Conservation (phyloP, 2,113 vertebrate species). For the Ifrita kowaldi region DNA sequence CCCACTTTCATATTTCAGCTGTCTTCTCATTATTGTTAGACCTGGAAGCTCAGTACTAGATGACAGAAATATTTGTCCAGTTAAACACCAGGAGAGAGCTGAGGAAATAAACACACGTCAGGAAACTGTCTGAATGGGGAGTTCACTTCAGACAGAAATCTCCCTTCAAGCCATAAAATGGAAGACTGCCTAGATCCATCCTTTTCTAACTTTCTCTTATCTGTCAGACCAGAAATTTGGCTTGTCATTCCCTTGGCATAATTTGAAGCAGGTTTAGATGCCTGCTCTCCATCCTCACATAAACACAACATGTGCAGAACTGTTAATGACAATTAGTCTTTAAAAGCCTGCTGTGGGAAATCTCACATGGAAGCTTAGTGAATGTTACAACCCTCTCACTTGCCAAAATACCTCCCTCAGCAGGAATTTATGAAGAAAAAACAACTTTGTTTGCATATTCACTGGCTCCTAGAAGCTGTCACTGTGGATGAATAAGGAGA, state of each 20-base stretch:
- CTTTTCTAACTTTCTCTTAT: not conserved
- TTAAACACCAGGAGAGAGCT: not conserved
- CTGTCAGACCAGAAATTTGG: not conserved
- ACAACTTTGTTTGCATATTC: not conserved
- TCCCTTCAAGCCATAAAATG: not conserved
- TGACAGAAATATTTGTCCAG: slow-evolving; percentile 4
- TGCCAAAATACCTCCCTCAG: not conserved
- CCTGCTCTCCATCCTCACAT: not conserved
- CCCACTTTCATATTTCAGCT: not conserved
- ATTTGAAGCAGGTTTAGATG: not conserved
- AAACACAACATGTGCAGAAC: not conserved
- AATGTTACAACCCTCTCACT: not conserved
- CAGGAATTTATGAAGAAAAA: not conserved
- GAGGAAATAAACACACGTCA: not conserved
- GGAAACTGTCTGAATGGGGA: not conserved
- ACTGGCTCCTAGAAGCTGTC: not conserved
- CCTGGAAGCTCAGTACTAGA: not conserved
- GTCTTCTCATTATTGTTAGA: not conserved
- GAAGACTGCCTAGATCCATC: not conserved
- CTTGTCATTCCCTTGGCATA: not conserved
- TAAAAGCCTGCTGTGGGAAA: not conserved
- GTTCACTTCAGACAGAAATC: not conserved
- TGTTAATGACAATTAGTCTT: not conserved
- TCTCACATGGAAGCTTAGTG: not conserved
- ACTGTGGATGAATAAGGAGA: not conserved